These are phyloP conservation scores for Drosophila neonasuta DNA, from an alignment of 2,888 invertebrate species.

Conservation along the genomic window DNA sequence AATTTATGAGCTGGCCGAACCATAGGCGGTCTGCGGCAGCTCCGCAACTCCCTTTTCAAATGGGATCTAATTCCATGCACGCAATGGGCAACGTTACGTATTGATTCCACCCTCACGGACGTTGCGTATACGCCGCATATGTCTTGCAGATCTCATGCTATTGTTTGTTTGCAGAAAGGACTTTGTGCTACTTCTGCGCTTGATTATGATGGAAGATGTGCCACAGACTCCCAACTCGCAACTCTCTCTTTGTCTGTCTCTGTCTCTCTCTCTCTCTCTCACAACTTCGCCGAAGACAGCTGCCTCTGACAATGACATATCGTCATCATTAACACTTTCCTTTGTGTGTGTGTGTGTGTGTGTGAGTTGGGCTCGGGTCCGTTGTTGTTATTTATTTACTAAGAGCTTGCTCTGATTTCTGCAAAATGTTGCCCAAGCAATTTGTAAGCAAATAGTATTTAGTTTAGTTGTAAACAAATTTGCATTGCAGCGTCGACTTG, in stretches of 20 bases:
- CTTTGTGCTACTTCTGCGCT: constrained; percentile 21
- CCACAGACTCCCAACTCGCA: constrained; percentile 27
- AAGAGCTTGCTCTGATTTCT: constrained; percentile 38
- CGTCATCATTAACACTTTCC: constrained; percentile 72
- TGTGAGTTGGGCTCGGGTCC: constrained; percentile 7
- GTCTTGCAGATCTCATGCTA: constrained; percentile 13
- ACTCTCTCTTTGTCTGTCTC: background rate
- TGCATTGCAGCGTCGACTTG: constrained; percentile 24
- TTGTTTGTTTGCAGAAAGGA: constrained; percentile 20
- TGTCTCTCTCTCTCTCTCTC: too few relatives aligned
- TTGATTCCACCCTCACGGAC: constrained; percentile 42
- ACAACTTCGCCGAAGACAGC: constrained; percentile 32
- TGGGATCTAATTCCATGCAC: constrained; percentile 46
- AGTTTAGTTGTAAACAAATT: constrained; percentile 56
- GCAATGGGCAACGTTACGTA: constrained; percentile 49
- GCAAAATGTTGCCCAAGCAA: constrained; percentile 39
- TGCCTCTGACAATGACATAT: constrained; percentile 75
- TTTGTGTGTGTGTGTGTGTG: constrained; percentile 16
- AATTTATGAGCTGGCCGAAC: constrained; percentile 64
- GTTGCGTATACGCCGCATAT: constrained; percentile 58
- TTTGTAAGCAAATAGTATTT: constrained; percentile 59
- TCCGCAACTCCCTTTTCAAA: constrained; percentile 29
- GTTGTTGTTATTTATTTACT: constrained; percentile 26
- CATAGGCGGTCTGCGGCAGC: constrained; percentile 49
- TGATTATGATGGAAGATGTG: constrained; percentile 65